Evolutionary conservation across 2,113 vertebrate species (phyloP), one percentile per base, ranked within the genome.

Genomic region (Sceloporus tristichus): DNA sequence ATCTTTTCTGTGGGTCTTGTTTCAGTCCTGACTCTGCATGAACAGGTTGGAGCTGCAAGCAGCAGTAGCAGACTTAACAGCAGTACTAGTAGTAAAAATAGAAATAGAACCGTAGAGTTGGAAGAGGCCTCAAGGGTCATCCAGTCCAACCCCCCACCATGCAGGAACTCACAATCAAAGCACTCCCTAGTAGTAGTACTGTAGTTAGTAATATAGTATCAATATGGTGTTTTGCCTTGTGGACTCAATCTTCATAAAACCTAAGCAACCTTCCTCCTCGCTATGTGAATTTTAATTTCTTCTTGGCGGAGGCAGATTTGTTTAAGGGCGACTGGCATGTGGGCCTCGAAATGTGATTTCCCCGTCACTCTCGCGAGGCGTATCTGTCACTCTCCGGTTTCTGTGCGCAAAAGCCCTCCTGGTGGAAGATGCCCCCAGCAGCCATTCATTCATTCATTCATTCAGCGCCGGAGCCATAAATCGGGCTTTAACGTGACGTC

Each of bases 401-500:
- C 11, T 48, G 54, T 87, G 40, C 59, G 66, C 73, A 34, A 76
- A 48, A 74, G 40, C 13, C 4, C 74, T 83, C 75, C 54, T 56
- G 87, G 88, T 71, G 23, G 90, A 95, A 96, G 94, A 94, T 79
- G 88, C 42, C 77, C 71, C 94, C 92, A 95, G 90, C 92, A 96
- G 94, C 95, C 95, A 95, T 96, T 95, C 92, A 94, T 90, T 18
- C 59, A 13, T 1, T 13, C 59, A 96, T 94, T 95, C 95, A 95
- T 96, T 95, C 92, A 94, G 92, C 95, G 95, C 95, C 95, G 94
- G 82, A 95, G 94, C 94, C 96, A 94, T 95, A 95, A 97, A 96
- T 94, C 84, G 93, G 90, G 94, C 94, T 96, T 96, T 95, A 95
- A 95, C 95, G 87, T 93, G 97, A 96, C 91, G 95, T 92, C 94